Base-by-base conservation (phyloP, 1,140 invertebrate genomes). In the Tetramorium alpestre region DNA sequence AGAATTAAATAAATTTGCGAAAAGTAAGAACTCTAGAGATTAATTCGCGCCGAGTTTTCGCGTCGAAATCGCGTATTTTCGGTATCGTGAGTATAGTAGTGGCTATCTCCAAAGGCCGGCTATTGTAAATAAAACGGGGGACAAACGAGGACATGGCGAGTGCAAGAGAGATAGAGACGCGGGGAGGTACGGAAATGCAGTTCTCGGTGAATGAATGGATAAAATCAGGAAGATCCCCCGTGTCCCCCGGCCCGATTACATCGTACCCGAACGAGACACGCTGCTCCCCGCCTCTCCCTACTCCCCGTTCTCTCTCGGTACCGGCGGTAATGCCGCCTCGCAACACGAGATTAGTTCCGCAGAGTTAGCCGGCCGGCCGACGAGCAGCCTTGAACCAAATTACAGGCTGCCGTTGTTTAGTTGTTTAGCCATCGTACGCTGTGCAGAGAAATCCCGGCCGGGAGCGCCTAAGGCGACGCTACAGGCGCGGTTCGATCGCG, bases 321-420 rank as follows among this genome's bases (percentile, higher is more conserved):
- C 67, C 70, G 67, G 64, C 67, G 47, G 54, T 76, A 65, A 65
- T 77, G 65, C 87, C 70, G 81, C 81, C 51, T 86, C 82, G 88
- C 87, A 89, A 89, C 88, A 85, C 76, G 88, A 89, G 88, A 89
- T 89, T 89, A 89, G 88, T 89, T 89, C 87, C 88, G 88, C 88
- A 70, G 88, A 89, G 84, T 70, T 86, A 85, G 88, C 62, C 87
- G 67, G 67, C 70, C 80, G 80, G 44, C 76, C 88, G 82, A 75
- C 60, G 51, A 51, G 22, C 69, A 89, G 88, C 88, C 88, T 89
- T 89, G 88, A 89, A 89, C 88, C 87, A 89, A 89, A 89, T 89
- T 89, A 78, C 82, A 69, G 78, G 47, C 82, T 89, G 88, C 73
- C 84, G 88, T 89, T 89, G 88, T 89, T 89, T 89, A 89, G 88